phyloP scores from a whole-genome alignment of 35 echinoderm and acorn worm species.

The Heliocidaris erythrogramma region DNA sequence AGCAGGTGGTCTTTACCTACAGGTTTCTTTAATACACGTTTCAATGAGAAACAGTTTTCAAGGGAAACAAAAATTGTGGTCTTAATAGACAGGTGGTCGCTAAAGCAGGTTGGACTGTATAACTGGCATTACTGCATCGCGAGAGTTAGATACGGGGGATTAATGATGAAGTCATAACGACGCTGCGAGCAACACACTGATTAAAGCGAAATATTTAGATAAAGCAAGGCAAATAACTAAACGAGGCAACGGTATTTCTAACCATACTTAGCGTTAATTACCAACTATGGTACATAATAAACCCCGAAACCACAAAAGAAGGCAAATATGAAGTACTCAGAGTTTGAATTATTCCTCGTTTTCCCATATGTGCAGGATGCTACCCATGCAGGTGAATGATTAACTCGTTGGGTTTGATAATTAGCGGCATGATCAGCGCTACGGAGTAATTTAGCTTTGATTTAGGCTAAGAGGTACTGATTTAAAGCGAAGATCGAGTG shows the following conservation, averaged over 20 bases:
- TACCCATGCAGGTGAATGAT: background rate
- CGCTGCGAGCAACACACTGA: background rate
- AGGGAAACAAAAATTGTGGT: too few relatives aligned
- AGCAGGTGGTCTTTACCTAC: too few relatives aligned
- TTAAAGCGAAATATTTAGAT: background rate
- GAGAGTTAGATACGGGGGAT: too few relatives aligned
- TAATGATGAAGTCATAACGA: background rate
- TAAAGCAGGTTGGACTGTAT: too few relatives aligned
- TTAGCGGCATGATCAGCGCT: background rate
- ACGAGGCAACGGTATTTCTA: constrained; percentile 1
- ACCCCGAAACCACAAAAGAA: background rate
- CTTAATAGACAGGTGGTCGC: too few relatives aligned
- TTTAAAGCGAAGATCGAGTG: background rate
- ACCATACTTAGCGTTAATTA: background rate
- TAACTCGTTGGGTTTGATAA: background rate
- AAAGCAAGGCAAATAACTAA: background rate
- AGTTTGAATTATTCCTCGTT: background rate
- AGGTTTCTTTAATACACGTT: too few relatives aligned
- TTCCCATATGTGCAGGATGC: background rate
- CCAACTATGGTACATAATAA: background rate
- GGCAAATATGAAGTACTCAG: background rate
- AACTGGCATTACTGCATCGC: too few relatives aligned
- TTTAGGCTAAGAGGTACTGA: background rate
- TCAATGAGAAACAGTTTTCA: too few relatives aligned
- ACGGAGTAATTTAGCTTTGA: background rate